These are phyloP conservation scores for Cosmia trapezina DNA, from an alignment of 2,888 invertebrate genomes.

Conservation along the genomic window DNA sequence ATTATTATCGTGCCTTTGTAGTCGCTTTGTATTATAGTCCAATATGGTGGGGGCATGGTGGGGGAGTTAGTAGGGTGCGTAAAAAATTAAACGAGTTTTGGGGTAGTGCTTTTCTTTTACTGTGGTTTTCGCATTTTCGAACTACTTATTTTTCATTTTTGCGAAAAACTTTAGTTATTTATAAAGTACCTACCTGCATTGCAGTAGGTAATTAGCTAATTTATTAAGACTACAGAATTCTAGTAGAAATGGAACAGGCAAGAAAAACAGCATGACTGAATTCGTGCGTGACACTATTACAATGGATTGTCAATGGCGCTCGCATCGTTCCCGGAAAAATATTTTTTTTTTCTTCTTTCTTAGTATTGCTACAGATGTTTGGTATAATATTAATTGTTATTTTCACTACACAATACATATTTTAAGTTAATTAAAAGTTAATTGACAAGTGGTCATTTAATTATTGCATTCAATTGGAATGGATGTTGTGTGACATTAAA, in stretches of 20 bases:
- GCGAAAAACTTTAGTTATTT: not conserved
- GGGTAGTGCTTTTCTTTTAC: slow-evolving; percentile 4
- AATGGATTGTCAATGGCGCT: not conserved
- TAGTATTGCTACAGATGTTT: slow-evolving; percentile 20
- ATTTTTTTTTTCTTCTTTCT: not conserved
- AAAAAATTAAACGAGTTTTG: not conserved
- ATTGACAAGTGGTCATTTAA: slow-evolving; percentile 27
- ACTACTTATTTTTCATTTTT: not conserved
- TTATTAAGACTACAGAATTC: slow-evolving; percentile 6
- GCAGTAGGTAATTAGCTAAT: not conserved
- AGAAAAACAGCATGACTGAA: slow-evolving; percentile 16
- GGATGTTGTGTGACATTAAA: slow-evolving; percentile 16
- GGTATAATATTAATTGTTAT: slow-evolving; percentile 9
- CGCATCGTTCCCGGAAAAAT: slow-evolving; percentile 28
- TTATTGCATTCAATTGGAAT: slow-evolving; percentile 27
- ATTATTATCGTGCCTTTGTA: slow-evolving; percentile 40
- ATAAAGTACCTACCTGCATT: not conserved
- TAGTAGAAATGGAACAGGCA: not conserved
- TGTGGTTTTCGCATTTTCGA: not conserved
- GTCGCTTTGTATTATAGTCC: slow-evolving; percentile 4
- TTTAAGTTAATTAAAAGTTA: slow-evolving; percentile 28
- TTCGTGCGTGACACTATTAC: slow-evolving; percentile 23
- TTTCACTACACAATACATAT: slow-evolving; percentile 1
- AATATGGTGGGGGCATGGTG: slow-evolving; percentile 36
- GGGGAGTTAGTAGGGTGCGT: slow-evolving; percentile 14